Percentiles rank a stretch among this genome's conserved stretches.
Evolutionary conservation across 1,140 invertebrate species (phyloP).

Genomic region (Papilio aristodemus): DNA sequence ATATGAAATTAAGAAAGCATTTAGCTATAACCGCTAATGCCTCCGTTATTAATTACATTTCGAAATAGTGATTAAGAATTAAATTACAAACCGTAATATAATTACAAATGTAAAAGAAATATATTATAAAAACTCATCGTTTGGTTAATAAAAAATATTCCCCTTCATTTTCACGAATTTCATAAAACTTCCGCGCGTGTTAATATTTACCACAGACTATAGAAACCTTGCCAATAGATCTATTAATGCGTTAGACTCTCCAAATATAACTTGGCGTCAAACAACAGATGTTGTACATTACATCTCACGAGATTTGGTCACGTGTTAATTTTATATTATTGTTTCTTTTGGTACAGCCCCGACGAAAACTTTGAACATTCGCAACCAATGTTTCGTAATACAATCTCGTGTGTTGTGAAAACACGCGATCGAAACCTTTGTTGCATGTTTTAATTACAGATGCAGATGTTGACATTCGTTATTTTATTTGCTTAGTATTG

Average conservation of each 20-base stretch:
- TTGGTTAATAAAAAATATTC: too few relatives aligned
- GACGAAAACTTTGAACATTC: neutral
- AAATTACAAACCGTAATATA: too few relatives aligned
- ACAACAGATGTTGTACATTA: neutral
- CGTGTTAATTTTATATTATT: constrained; percentile 8
- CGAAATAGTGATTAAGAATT: neutral
- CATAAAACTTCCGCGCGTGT: constrained; percentile 7
- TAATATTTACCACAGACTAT: neutral
- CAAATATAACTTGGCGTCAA: neutral
- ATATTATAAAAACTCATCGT: too few relatives aligned
- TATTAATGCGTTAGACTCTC: constrained; percentile 2
- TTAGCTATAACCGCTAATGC: constrained; percentile 2
- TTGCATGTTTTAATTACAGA: constrained; percentile 2
- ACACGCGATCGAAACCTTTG: constrained; percentile 3
- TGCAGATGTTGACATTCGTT: neutral
- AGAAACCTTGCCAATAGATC: neutral
- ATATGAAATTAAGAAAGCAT: constrained; percentile 13
- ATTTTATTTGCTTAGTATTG: neutral
- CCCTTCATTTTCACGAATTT: too few relatives aligned
- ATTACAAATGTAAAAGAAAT: too few relatives aligned
- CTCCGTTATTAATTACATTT: neutral
- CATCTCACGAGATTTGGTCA: neutral
- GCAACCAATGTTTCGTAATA: constrained; percentile 19
- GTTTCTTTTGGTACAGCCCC: neutral
- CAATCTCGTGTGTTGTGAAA: constrained; percentile 17